Evolutionary conservation across 2,113 vertebrate genomes (phyloP), one percentile per base, ranked within the genome.

Genomic region (Gallinago media): DNA sequence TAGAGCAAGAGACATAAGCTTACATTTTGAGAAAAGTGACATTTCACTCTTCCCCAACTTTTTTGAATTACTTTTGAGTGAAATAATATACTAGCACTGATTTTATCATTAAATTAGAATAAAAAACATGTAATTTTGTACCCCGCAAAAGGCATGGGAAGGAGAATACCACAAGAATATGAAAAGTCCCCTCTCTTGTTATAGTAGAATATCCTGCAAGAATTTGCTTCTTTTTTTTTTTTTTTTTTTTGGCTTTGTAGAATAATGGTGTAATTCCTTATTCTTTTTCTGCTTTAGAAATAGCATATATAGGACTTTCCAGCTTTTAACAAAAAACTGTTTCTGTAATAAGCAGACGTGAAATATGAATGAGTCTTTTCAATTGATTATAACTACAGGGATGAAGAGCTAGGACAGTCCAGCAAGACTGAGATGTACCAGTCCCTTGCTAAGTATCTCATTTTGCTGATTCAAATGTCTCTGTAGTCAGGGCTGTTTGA

Each of bases 401-500:
- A 63, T 88, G 76, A 91, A 66, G 63, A 77, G 63, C 20, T 76
- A 86, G 86, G 88, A 89, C 68, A 77, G 88, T 88, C 91, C 95
- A 92, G 91, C 26, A 91, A 61, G 83, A 77, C 52, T 75, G 38
- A 94, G 52, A 89, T 46, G 52, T 72, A 68, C 59, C 58, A 78
- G 47, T 72, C 38, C 47, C 49, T 81, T 84, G 32, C 62, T 95
- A 96, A 94, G 47, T 66, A 46, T 81, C 79, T 92, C 47, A 87
- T 92, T 92, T 95, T 95, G 82, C 90, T 93, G 84, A 94, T 95
- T 96, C 91, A 95, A 94, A 91, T 84, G n/a, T 67, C 70, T 88
- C 75, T 80, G 55, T 85, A 94, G 72, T 95, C 92, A 95, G 90
- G 88, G 85, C 77, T 96, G 88, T 96, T 96, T 94, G 89, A 95